A percentile compares a stretch with the other conserved stretches of the same genome.
These are phyloP conservation scores for Drosophila recens DNA, from an alignment of 2,888 invertebrate species.

Conservation along the genomic window DNA sequence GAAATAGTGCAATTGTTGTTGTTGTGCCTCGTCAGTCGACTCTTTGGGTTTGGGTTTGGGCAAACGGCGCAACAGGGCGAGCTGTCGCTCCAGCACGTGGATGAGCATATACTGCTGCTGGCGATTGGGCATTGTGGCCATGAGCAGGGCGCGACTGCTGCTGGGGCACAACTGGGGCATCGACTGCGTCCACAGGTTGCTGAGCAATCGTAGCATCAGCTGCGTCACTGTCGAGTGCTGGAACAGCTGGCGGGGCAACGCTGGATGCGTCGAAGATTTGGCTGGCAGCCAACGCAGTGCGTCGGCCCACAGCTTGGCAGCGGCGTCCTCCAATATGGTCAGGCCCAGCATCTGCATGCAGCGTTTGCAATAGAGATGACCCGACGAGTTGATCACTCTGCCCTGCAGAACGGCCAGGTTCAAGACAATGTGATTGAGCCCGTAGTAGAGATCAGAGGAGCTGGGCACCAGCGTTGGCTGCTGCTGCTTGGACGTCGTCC, in stretches of 20 bases:
- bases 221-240: slow-evolving; percentile 47
- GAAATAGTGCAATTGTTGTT: slow-evolving; percentile 27
- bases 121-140: slow-evolving; percentile 72
- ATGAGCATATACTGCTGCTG: slow-evolving; percentile 75
- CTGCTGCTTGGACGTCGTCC: slow-evolving; percentile 2
- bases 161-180: slow-evolving; percentile 25
- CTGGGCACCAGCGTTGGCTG: slow-evolving; percentile 68
- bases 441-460: slow-evolving; percentile 76
- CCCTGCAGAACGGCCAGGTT: slow-evolving; percentile 36
- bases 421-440: slow-evolving; percentile 79
- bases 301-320: slow-evolving; percentile 82
- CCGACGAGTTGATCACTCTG: slow-evolving; percentile 49
- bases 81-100: slow-evolving; percentile 80
- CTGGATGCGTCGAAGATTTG: not conserved
- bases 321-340: slow-evolving; percentile 64
- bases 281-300: slow-evolving; percentile 54
- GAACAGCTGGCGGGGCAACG: slow-evolving; percentile 49
- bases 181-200: slow-evolving; percentile 58
- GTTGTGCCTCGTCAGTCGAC: slow-evolving; percentile 19
- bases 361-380: slow-evolving; percentile 74
- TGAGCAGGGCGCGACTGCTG: slow-evolving; percentile 62
- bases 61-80: slow-evolving; percentile 72
- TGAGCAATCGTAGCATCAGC: slow-evolving; percentile 66
- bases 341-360: slow-evolving; percentile 77
- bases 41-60: not conserved